A percentile compares a stretch with the other conserved stretches of the same genome.
Evolutionary conservation across 2,888 invertebrate genomes (phyloP).

Genomic region (Fabriciana adippe): DNA sequence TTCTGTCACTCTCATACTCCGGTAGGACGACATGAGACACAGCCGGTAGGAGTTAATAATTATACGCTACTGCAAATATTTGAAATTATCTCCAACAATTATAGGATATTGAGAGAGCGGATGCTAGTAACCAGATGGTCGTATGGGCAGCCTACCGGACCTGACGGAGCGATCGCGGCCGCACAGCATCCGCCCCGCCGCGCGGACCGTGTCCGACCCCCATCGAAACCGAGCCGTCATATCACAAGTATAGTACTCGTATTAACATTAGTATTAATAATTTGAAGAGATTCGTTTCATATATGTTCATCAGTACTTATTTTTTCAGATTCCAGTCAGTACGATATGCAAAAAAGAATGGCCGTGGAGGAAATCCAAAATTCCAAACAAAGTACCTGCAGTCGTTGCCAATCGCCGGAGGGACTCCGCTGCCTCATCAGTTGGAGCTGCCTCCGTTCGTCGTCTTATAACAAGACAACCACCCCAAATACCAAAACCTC

Average conservation of each 20-base stretch:
- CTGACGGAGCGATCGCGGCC: slow-evolving; percentile 78
- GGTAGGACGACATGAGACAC: too few relatives aligned
- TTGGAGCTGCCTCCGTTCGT: slow-evolving; percentile 89
- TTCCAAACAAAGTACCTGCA: slow-evolving; percentile 49
- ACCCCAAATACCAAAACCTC: slow-evolving; percentile 73
- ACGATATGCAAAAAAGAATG: slow-evolving; percentile 75
- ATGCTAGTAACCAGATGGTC: slow-evolving; percentile 41
- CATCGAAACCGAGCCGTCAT: slow-evolving; percentile 66
- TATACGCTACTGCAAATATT: too few relatives aligned
- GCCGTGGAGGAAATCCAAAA: slow-evolving; percentile 72
- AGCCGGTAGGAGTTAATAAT: too few relatives aligned
- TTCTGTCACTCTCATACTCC: too few relatives aligned
- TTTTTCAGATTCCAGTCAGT: slow-evolving; percentile 66
- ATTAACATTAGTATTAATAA: neutral
- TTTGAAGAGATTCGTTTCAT: neutral
- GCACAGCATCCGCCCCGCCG: slow-evolving; percentile 60
- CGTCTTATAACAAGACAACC: slow-evolving; percentile 84
- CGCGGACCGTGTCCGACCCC: slow-evolving; percentile 74
- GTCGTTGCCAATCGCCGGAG: slow-evolving; percentile 72
- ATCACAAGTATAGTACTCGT: slow-evolving; percentile 53
- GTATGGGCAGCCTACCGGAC: slow-evolving; percentile 81
- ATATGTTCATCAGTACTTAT: slow-evolving; percentile 13
- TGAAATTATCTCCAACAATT: neutral
- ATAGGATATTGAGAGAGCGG: slow-evolving; percentile 16
- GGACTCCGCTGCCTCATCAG: slow-evolving; percentile 87